These are phyloP conservation scores for Microtus montanus DNA, from an alignment of 2,113 vertebrate genomes.

Conservation along the genomic window DNA sequence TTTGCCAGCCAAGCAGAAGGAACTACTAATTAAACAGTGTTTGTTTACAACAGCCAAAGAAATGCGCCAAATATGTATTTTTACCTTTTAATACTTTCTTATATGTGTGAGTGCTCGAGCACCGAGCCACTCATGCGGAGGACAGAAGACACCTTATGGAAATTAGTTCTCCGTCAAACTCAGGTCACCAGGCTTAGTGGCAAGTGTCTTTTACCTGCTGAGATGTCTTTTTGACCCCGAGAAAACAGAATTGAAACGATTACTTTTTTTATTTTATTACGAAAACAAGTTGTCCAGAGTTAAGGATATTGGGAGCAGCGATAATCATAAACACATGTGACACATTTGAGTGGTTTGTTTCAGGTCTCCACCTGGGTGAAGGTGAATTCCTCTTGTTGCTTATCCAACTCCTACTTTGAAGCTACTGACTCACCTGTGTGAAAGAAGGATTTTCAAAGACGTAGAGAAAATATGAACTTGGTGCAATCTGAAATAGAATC, in stretches of 20 bases:
- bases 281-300: neutral
- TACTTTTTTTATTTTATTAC: neutral
- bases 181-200: neutral
- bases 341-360: neutral
- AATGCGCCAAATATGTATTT: neutral
- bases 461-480: neutral
- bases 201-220: neutral
- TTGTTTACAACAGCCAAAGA: neutral
- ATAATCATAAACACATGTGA: neutral
- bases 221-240: neutral
- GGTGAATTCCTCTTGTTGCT: neutral
- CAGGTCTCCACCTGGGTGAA: neutral
- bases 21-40: neutral
- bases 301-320: neutral
- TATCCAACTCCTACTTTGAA: neutral
- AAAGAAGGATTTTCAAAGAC: neutral
- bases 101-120: neutral
- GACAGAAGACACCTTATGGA: neutral
- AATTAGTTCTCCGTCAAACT: neutral
- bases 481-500: neutral
- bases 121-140: neutral
- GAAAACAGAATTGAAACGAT: neutral
- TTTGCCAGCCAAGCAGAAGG: conserved; percentile 1
- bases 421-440: neutral
- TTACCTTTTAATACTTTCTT: neutral